Evolutionary conservation across 2,888 invertebrate species (phyloP).

Genomic region (Tetheella fluctuosa): DNA sequence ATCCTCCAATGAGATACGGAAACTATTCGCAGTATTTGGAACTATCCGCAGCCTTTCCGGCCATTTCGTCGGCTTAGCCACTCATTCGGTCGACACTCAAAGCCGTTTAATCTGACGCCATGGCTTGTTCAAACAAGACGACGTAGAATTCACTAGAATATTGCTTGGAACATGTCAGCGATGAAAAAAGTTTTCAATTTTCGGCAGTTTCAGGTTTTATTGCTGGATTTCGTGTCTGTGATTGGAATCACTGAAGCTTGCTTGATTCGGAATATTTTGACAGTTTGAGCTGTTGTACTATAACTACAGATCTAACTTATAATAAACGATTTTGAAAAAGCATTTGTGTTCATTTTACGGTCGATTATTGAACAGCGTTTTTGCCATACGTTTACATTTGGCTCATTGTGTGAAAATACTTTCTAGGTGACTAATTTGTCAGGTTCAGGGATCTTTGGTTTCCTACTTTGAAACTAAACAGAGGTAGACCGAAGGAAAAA

Average conservation of each 20-base stretch:
- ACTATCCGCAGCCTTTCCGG: not conserved
- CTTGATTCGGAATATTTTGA: not conserved
- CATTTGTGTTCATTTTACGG: no score
- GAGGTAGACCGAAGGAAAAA: no score
- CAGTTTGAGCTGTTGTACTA: not conserved
- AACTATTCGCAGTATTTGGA: not conserved
- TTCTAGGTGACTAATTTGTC: no score
- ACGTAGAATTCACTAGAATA: not conserved
- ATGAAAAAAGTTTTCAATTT: not conserved
- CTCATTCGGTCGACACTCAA: not conserved
- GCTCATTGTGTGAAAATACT: no score
- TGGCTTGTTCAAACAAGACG: not conserved
- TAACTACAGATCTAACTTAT: not conserved
- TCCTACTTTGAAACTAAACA: no score
- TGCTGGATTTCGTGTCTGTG: not conserved
- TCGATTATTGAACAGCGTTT: no score
- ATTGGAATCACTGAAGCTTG: not conserved
- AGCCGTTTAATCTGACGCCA: not conserved
- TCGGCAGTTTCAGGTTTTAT: not conserved
- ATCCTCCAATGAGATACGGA: not conserved
- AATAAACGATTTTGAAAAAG: no score
- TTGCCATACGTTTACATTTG: no score
- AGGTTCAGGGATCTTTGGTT: no score
- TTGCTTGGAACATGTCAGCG: not conserved
- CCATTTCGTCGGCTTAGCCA: conserved; percentile 1